Evolutionary conservation across 2,797 vertebrate genomes (phyloP).

Genomic region (Meda fulgida): DNA sequence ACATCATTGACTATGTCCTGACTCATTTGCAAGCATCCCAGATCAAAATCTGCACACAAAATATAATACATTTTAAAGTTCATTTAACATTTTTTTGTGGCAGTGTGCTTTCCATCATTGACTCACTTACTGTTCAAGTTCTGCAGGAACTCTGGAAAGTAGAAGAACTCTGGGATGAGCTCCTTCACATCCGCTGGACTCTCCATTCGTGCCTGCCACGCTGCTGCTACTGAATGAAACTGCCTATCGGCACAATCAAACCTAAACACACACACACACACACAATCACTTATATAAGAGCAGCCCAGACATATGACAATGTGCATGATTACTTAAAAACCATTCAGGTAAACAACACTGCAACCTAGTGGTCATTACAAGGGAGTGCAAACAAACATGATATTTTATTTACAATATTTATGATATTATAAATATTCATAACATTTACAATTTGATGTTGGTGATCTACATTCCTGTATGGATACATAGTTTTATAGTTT

Average conservation of each 20-base stretch:
- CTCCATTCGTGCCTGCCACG: conserved; percentile 97
- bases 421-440: not conserved
- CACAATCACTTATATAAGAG: conserved; percentile 3
- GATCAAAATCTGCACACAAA: conserved; percentile 83
- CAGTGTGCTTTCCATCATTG: not conserved
- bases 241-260: conserved; percentile 97
- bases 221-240: conserved; percentile 93
- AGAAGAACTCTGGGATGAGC: conserved; percentile 98
- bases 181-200: conserved; percentile 96
- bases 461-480: not conserved
- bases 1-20: conserved; percentile 88
- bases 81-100: not conserved
- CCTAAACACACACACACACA: conserved; percentile 69
- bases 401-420: not conserved
- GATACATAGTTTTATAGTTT: not conserved
- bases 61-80: not conserved
- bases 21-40: conserved; percentile 92
- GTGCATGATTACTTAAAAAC: not conserved
- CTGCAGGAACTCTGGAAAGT: conserved; percentile 93
- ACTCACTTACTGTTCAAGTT: conserved; percentile 86
- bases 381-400: not conserved
- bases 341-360: conserved; percentile 22
- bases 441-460: not conserved
- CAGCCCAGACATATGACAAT: not conserved
- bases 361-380: conserved; percentile 28